Evolutionary conservation across 1,140 invertebrate species (phyloP).

Genomic region (Brachionus sp.): DNA sequence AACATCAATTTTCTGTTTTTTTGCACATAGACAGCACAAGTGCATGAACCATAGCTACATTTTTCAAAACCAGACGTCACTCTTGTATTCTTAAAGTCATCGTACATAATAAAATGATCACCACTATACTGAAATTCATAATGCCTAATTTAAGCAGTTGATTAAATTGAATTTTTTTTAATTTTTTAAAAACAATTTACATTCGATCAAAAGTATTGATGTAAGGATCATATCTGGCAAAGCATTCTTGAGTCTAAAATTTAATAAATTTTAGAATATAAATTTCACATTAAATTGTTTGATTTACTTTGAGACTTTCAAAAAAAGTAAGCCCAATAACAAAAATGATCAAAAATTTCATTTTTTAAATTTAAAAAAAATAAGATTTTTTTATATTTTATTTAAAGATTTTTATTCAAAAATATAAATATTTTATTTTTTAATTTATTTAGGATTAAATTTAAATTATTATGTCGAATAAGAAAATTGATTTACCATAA

Average conservation of each 20-base stretch:
- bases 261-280: background rate
- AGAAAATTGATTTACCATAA: too few species aligned
- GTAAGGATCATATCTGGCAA: background rate
- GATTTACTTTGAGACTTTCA: background rate
- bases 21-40: background rate
- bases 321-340: background rate
- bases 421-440: too few species aligned
- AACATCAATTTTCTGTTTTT: slow-evolving; percentile 18
- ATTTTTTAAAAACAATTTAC: background rate
- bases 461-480: too few species aligned
- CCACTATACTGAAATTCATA: background rate
- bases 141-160: background rate
- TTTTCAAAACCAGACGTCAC: background rate
- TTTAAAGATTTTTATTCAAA: too few species aligned
- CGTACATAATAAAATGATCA: slow-evolving; percentile 30
- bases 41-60: background rate
- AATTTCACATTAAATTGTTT: background rate
- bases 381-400: too few species aligned
- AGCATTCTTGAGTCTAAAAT: background rate
- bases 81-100: background rate
- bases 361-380: too few species aligned
- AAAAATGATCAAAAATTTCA: background rate
- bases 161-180: background rate
- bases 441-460: too few species aligned
- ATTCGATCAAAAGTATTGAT: background rate